phyloP scores from a whole-genome alignment of 1,140 invertebrate genomes.

The Asobara japonica region DNA sequence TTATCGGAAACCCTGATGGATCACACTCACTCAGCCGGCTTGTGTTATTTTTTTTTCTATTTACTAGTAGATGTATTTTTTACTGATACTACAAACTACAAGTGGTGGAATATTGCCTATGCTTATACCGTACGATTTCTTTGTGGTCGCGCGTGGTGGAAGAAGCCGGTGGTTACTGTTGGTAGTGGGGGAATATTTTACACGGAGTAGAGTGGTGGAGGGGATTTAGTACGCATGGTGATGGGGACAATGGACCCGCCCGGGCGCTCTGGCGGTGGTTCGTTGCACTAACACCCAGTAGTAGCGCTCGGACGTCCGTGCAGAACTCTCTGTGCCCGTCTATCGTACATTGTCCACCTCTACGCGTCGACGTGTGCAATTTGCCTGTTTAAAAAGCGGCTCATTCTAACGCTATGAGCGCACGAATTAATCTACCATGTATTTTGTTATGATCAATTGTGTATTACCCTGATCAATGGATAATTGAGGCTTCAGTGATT shows the following conservation, averaged over 20 bases:
- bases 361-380: slow-evolving; percentile 13
- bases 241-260: slow-evolving; percentile 41
- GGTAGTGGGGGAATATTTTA: not conserved
- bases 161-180: slow-evolving; percentile 22
- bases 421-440: not conserved
- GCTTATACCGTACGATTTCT: not conserved
- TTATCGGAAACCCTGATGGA: no score
- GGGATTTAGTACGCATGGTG: slow-evolving; percentile 1
- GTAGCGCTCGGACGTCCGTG: slow-evolving; percentile 41
- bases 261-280: slow-evolving; percentile 44
- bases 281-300: slow-evolving; percentile 37
- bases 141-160: slow-evolving; percentile 8
- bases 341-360: slow-evolving; percentile 9
- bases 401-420: not conserved
- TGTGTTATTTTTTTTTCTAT: not conserved
- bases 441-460: not conserved
- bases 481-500: slow-evolving; percentile 9
- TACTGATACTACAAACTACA: not conserved
- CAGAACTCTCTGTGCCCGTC: not conserved
- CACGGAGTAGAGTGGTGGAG: not conserved
- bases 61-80: not conserved
- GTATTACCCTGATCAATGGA: not conserved
- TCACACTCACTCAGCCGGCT: no score
- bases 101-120: not conserved
- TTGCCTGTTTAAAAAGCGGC: not conserved